Conservation (phyloP, 2,888 invertebrate genomes). For the Drosophila seclusa region DNA sequence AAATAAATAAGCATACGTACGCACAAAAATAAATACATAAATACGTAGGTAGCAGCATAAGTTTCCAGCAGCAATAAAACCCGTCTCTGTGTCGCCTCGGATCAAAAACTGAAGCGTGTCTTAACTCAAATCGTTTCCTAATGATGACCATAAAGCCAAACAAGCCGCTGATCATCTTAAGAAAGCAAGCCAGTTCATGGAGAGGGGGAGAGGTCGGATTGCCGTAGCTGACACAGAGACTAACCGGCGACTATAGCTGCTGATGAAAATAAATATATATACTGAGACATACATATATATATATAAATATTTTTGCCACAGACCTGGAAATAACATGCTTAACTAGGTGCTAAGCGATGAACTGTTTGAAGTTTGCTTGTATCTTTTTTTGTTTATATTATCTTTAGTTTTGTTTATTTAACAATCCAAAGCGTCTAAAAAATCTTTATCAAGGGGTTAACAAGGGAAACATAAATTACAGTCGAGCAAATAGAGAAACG, state of each 20-base stretch:
- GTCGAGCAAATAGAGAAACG: not conserved
- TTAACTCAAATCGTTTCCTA: slow-evolving; percentile 57
- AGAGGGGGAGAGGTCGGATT: not conserved
- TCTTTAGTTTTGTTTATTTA: slow-evolving; percentile 13
- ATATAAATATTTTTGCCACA: slow-evolving; percentile 11
- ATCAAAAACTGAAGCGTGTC: slow-evolving; percentile 48
- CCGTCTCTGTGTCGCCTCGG: slow-evolving; percentile 35
- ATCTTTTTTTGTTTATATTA: slow-evolving; percentile 14
- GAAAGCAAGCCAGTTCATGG: not conserved
- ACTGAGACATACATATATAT: slow-evolving; percentile 6
- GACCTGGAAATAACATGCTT: slow-evolving; percentile 15
- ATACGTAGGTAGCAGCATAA: not conserved
- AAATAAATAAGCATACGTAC: not conserved
- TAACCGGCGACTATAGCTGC: slow-evolving; percentile 25
- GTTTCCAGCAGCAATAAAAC: slow-evolving; percentile 30
- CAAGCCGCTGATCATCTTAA: slow-evolving; percentile 38
- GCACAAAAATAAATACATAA: not conserved
- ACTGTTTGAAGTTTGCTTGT: slow-evolving; percentile 44
- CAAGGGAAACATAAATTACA: not conserved
- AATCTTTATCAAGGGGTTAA: not conserved
- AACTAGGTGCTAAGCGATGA: slow-evolving; percentile 31
- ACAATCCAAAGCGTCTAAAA: not conserved
- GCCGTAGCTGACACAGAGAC: slow-evolving; percentile 33
- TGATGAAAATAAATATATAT: slow-evolving; percentile 16
- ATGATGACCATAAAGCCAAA: slow-evolving; percentile 59